These are phyloP conservation scores for Chloebia gouldiae DNA, from an alignment of 2,113 vertebrate species.

Conservation along the genomic window DNA sequence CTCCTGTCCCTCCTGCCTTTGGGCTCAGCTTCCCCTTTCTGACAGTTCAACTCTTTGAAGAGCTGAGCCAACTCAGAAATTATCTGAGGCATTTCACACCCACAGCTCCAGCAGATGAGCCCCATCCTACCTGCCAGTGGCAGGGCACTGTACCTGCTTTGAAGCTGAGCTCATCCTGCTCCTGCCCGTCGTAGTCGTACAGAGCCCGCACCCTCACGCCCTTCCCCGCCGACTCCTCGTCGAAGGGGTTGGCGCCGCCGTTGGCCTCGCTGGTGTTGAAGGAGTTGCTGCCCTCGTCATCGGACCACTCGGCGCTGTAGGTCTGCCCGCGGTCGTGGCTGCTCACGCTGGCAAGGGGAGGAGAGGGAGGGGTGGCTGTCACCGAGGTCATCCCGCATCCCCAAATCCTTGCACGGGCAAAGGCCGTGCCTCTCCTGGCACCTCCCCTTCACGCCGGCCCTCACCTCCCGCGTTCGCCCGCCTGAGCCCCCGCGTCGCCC, in stretches of 20 bases:
- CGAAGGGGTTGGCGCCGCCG: slow-evolving; percentile 90
- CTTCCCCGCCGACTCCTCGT: slow-evolving; percentile 80
- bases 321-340: slow-evolving; percentile 94
- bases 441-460: rapidly evolving
- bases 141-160: slow-evolving; percentile 82
- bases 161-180: slow-evolving; percentile 96
- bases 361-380: neutral
- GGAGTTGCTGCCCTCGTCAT: slow-evolving; percentile 88
- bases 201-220: slow-evolving; percentile 90
- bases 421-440: rapidly evolving
- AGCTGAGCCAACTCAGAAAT: neutral
- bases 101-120: rapidly evolving
- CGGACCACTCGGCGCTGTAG: slow-evolving; percentile 92
- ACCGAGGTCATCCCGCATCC: rapidly evolving
- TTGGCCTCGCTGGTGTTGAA: slow-evolving; percentile 88
- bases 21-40: neutral
- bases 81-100: neutral
- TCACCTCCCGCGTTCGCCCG: slow-evolving; percentile 92
- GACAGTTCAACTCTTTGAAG: neutral
- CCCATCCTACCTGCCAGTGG: rapidly evolving
- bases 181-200: slow-evolving; percentile 96
- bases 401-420: neutral
- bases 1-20: rapidly evolving
- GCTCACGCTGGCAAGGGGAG: slow-evolving; percentile 81
- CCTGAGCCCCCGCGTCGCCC: slow-evolving; percentile 83